These are phyloP conservation scores for Tachuris rubrigastra DNA, from an alignment of 2,113 vertebrate species.

Conservation along the genomic window DNA sequence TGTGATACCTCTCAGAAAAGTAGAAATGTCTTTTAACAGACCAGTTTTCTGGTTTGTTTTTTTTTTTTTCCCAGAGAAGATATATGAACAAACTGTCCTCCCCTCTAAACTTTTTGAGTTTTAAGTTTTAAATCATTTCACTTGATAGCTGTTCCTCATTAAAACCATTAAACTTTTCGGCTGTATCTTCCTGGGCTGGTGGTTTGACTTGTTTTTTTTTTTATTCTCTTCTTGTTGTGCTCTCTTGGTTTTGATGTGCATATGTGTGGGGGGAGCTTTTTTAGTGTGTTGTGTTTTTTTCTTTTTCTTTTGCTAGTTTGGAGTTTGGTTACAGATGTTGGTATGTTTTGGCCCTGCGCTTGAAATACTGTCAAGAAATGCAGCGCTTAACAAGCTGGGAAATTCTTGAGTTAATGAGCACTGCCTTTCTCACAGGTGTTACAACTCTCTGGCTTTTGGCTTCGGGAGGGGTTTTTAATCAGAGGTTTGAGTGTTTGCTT, in stretches of 20 bases:
- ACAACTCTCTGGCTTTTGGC: neutral
- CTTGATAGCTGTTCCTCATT: neutral
- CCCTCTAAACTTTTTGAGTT: neutral
- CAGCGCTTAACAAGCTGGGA: neutral
- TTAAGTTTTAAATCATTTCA: neutral
- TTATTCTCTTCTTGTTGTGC: neutral
- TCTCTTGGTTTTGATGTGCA: neutral
- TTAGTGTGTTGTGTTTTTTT: neutral
- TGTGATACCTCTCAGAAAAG: neutral
- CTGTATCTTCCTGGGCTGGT: neutral
- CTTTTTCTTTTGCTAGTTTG: neutral
- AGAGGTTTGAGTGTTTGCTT: neutral
- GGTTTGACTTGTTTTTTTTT: neutral
- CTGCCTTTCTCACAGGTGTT: conserved; percentile 28
- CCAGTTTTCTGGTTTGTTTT: neutral
- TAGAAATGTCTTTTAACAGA: neutral
- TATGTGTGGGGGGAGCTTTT: neutral
- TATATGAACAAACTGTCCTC: neutral
- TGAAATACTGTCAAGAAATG: neutral
- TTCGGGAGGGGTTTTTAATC: neutral
- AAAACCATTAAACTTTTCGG: neutral
- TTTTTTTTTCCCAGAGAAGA: neutral
- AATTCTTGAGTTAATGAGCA: conserved; percentile 1
- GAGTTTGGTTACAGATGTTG: neutral
- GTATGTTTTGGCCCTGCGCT: neutral